phyloP scores from a whole-genome alignment of 2,888 invertebrate genomes.

The Heteropelma amictum region DNA sequence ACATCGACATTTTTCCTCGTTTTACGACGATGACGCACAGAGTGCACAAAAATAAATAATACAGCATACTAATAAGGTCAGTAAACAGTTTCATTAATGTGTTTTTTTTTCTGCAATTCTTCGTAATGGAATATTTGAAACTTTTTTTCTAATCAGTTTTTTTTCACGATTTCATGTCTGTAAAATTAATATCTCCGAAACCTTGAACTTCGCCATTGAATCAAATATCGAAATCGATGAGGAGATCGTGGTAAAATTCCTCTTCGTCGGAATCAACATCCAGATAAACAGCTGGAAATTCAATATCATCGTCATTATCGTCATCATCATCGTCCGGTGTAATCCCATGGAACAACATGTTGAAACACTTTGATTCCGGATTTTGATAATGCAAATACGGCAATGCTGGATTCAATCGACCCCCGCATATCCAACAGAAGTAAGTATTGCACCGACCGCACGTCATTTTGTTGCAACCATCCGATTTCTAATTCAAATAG shows the following conservation, averaged over 20 bases:
- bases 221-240: conserved; percentile 53
- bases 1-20: not conserved
- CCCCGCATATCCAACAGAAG: conserved; percentile 83
- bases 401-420: conserved; percentile 75
- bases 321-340: conserved; percentile 66
- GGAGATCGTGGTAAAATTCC: conserved; percentile 51
- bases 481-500: conserved; percentile 79
- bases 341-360: conserved; percentile 78
- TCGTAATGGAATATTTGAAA: not conserved
- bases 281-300: conserved; percentile 56
- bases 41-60: conserved; percentile 3
- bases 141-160: not conserved
- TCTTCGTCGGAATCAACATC: conserved; percentile 59
- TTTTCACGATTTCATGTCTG: not conserved
- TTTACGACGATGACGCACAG: conserved; percentile 7
- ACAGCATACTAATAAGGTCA: not conserved
- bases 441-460: conserved; percentile 82
- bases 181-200: not conserved
- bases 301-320: conserved; percentile 65
- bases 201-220: not conserved
- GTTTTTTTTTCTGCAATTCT: not conserved
- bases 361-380: conserved; percentile 78
- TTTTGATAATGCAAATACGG: conserved; percentile 82
- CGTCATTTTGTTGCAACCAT: conserved; percentile 85
- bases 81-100: not conserved